These are phyloP conservation scores for Dunckerocampus dactyliophorus DNA, from an alignment of 2,113 vertebrate genomes.

Conservation along the genomic window DNA sequence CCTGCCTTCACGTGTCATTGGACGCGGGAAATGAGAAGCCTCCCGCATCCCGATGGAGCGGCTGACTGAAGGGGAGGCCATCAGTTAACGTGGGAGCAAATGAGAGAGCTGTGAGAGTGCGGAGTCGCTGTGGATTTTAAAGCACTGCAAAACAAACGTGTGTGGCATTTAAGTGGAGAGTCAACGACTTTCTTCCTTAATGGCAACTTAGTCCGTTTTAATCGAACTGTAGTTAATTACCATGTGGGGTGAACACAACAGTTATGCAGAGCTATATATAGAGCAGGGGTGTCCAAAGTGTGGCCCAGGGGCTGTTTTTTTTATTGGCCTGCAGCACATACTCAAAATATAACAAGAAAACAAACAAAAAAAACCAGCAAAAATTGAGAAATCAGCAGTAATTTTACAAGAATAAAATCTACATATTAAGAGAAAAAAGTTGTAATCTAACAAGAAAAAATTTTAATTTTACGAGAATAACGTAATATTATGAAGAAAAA, in stretches of 20 bases:
- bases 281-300: no score
- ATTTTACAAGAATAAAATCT: no score
- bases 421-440: no score
- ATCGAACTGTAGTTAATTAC: neutral
- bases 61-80: slow-evolving; percentile 43
- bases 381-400: no score
- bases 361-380: no score
- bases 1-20: slow-evolving; percentile 66
- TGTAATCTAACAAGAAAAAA: no score
- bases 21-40: slow-evolving; percentile 55
- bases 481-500: no score
- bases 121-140: slow-evolving; percentile 43
- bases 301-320: no score
- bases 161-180: slow-evolving; percentile 25
- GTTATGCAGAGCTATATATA: neutral
- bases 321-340: no score
- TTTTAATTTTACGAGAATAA: no score
- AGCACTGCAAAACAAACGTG: slow-evolving; percentile 18
- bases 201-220: slow-evolving; percentile 1
- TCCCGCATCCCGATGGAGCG: slow-evolving; percentile 25
- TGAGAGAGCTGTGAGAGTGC: slow-evolving; percentile 45
- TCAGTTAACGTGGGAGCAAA: slow-evolving; percentile 57
- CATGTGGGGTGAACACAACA: neutral
- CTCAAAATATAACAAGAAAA: no score
- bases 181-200: slow-evolving; percentile 26